Conservation (phyloP, 1,140 invertebrate genomes). For the Brachionus koreanus region DNA sequence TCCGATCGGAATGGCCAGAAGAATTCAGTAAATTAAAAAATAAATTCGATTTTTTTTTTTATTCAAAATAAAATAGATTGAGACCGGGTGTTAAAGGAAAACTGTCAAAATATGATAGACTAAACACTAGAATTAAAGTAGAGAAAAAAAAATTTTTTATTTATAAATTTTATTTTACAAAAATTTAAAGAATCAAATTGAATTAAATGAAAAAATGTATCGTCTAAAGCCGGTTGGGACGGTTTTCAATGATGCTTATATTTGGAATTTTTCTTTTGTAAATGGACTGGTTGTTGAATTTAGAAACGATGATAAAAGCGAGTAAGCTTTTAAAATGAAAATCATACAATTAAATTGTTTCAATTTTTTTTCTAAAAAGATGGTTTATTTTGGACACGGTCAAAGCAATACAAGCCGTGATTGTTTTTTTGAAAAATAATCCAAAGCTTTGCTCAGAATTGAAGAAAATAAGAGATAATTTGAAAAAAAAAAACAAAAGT, state of each 20-base stretch:
- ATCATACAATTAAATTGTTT: background rate
- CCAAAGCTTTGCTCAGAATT: background rate
- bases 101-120: background rate
- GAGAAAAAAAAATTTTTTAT: background rate
- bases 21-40: background rate
- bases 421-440: background rate
- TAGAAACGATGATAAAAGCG: background rate
- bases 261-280: conserved; percentile 22
- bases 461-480: background rate
- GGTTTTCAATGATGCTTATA: background rate
- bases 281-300: background rate
- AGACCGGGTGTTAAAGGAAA: background rate
- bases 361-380: background rate
- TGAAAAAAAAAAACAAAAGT: background rate
- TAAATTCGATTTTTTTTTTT: background rate
- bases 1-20: background rate
- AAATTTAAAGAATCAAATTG: background rate
- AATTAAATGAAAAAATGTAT: background rate
- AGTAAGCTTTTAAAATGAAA: background rate
- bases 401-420: background rate
- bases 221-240: background rate
- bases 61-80: background rate
- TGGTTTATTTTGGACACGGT: background rate
- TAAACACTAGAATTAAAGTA: background rate
- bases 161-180: background rate